phyloP scores from a whole-genome alignment of 2,888 invertebrate species.

The Cheilosia variabilis region DNA sequence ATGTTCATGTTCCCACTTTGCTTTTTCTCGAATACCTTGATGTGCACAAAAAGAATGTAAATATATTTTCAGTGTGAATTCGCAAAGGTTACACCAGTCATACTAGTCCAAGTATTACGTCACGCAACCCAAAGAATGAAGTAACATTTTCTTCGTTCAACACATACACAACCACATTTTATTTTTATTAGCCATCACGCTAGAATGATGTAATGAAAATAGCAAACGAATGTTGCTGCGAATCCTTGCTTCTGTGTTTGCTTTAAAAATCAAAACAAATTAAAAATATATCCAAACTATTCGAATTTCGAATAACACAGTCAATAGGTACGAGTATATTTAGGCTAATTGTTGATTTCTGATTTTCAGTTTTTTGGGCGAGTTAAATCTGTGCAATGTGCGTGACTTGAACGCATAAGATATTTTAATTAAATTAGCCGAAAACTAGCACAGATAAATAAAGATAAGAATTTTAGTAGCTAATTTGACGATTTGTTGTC shows the following conservation, averaged over 20 bases:
- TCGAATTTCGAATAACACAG: constrained; percentile 3
- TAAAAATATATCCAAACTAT: constrained; percentile 1
- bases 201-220: neutral
- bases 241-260: constrained; percentile 1
- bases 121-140: constrained; percentile 31
- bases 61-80: neutral
- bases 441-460: constrained; percentile 10
- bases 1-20: too few relatives aligned
- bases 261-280: constrained; percentile 8
- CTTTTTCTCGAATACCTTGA: neutral
- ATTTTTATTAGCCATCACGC: neutral
- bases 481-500: constrained; percentile 20
- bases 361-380: constrained; percentile 27
- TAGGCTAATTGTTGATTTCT: constrained; percentile 9
- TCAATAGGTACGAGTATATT: neutral
- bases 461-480: constrained; percentile 21
- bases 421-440: constrained; percentile 45
- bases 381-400: constrained; percentile 35
- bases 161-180: neutral
- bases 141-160: constrained; percentile 7
- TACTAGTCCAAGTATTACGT: constrained; percentile 26
- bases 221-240: neutral
- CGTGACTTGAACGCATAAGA: constrained; percentile 41
- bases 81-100: constrained; percentile 10
- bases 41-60: neutral